phyloP scores from a whole-genome alignment of 1,140 invertebrate genomes.

The Araneus ventricosus region DNA sequence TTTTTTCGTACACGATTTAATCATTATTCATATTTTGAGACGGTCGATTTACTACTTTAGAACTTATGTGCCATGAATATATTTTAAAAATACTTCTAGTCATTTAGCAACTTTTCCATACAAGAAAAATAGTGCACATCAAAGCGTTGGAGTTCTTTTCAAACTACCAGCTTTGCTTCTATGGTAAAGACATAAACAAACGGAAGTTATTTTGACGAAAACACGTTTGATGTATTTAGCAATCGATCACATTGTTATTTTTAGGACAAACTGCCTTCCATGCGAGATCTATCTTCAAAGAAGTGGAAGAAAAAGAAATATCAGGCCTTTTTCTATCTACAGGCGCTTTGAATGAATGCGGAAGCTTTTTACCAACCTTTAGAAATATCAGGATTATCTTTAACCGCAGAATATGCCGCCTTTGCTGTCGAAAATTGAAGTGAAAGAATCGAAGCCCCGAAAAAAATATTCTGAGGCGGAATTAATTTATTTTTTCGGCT shows the following conservation, averaged over 20 bases:
- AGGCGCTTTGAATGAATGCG: not conserved
- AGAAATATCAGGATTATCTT: not conserved
- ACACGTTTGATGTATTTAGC: not conserved
- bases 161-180: too few relatives aligned
- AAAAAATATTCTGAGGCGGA: not conserved
- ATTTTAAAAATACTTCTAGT: too few relatives aligned
- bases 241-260: not conserved
- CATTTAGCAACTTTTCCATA: too few relatives aligned
- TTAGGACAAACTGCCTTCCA: not conserved
- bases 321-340: not conserved
- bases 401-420: not conserved
- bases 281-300: not conserved
- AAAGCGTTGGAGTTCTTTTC: too few relatives aligned
- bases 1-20: too few relatives aligned
- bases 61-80: too few relatives aligned
- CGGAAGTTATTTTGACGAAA: not conserved
- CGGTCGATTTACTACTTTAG: too few relatives aligned
- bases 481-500: constrained; percentile 14
- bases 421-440: constrained; percentile 6
- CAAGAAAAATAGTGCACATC: too few relatives aligned
- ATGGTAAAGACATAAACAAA: not conserved
- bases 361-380: not conserved
- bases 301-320: not conserved
- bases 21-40: too few relatives aligned
- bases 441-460: not conserved